phyloP scores from a whole-genome alignment of 2,888 invertebrate genomes.

The Trichacis sp. region DNA sequence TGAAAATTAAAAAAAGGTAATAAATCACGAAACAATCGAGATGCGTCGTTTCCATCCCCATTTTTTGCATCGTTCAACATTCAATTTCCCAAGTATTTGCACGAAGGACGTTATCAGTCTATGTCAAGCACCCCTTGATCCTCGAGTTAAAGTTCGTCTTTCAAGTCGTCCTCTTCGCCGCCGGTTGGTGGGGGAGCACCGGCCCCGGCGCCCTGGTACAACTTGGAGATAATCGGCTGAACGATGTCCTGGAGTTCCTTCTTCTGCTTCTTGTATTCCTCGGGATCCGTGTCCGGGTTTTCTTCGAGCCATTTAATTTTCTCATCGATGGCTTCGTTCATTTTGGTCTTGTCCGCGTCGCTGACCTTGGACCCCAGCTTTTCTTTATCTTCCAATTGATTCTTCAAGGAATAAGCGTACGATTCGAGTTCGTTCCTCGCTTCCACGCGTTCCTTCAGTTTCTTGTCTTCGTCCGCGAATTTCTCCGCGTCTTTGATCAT shows the following conservation, averaged over 20 bases:
- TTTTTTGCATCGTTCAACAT: background rate
- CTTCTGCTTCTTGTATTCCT: constrained; percentile 94
- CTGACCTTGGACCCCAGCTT: constrained; percentile 92
- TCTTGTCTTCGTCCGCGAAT: constrained; percentile 99
- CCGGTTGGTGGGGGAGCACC: constrained; percentile 79
- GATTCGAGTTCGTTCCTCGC: constrained; percentile 97
- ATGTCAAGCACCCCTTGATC: constrained; percentile 62
- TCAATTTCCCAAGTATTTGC: constrained; percentile 53
- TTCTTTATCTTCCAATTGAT: constrained; percentile 95
- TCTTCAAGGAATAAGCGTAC: constrained; percentile 97
- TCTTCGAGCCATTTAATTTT: constrained; percentile 98
- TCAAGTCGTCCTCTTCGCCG: constrained; percentile 81
- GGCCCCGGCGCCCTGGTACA: constrained; percentile 90
- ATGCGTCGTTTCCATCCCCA: no score
- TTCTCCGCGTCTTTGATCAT: constrained; percentile 99
- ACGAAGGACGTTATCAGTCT: constrained; percentile 58
- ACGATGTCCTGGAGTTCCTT: constrained; percentile 95
- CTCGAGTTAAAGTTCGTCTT: constrained; percentile 84
- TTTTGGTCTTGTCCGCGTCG: constrained; percentile 92
- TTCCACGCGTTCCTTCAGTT: constrained; percentile 94
- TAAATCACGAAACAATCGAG: background rate
- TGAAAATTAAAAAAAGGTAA: background rate
- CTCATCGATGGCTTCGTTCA: constrained; percentile 96
- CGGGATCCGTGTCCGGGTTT: constrained; percentile 91
- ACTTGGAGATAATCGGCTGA: constrained; percentile 96